phyloP scores from a whole-genome alignment of 2,888 invertebrate genomes.

The Temnothorax ravouxi region DNA sequence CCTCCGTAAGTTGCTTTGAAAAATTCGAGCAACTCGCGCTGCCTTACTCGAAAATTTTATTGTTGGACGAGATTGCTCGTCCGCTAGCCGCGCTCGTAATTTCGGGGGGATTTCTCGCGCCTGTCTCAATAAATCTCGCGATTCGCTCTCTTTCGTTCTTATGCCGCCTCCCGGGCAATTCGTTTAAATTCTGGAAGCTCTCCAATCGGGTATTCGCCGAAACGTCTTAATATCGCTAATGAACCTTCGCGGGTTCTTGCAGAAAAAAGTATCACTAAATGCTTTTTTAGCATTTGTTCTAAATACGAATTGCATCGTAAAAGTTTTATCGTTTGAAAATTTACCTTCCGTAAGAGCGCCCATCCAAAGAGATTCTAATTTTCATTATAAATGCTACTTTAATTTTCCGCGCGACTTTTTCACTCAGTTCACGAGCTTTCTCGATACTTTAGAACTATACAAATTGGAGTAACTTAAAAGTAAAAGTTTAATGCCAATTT shows the following conservation, averaged over 20 bases:
- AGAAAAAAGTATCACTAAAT: conserved; percentile 34
- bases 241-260: conserved; percentile 44
- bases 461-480: conserved; percentile 29
- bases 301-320: conserved; percentile 53
- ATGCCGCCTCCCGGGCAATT: conserved; percentile 47
- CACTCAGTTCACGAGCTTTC: conserved; percentile 11
- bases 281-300: conserved; percentile 45
- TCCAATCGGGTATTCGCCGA: conserved; percentile 47
- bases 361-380: conserved; percentile 43
- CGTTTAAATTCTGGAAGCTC: conserved; percentile 54
- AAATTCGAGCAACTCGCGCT: conserved; percentile 62
- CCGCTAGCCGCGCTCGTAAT: conserved; percentile 49
- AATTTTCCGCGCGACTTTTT: conserved; percentile 40
- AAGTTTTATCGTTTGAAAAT: conserved; percentile 51
- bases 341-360: conserved; percentile 10
- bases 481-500: conserved; percentile 35
- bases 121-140: conserved; percentile 57
- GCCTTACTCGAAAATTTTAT: conserved; percentile 69
- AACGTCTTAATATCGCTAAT: conserved; percentile 55
- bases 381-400: conserved; percentile 54
- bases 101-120: conserved; percentile 55
- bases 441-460: conserved; percentile 40
- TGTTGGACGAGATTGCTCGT: conserved; percentile 65
- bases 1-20: conserved; percentile 63
- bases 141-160: conserved; percentile 44